phyloP scores from a whole-genome alignment of 1,140 invertebrate species.

The Pteromalus puparum region DNA sequence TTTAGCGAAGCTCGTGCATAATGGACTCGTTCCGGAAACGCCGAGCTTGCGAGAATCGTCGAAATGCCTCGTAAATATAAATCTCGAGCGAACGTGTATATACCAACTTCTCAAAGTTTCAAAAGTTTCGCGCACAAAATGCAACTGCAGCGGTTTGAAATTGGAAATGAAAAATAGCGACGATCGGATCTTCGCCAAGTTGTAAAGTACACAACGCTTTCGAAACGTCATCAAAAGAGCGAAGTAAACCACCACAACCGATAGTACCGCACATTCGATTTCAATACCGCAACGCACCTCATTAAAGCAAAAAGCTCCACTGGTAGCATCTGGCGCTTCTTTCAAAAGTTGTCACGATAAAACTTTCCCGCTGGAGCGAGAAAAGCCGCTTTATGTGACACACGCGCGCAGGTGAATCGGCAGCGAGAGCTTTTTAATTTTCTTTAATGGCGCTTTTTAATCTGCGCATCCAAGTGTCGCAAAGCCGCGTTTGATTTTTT shows the following conservation, averaged over 20 bases:
- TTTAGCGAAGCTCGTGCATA: not conserved
- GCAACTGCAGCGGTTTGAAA: not conserved
- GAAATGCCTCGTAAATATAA: not conserved
- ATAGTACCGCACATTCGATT: not conserved
- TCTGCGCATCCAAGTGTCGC: not conserved
- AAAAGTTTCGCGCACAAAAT: not conserved
- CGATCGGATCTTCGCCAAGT: not conserved
- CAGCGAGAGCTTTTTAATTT: constrained; percentile 26
- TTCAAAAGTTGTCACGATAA: not conserved
- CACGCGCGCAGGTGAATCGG: not conserved
- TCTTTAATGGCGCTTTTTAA: constrained; percentile 38
- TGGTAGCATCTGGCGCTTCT: not conserved
- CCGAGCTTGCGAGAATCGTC: not conserved
- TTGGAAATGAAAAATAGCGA: not conserved
- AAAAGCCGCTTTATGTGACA: constrained; percentile 11
- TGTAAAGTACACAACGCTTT: too few relatives aligned
- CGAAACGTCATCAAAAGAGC: too few relatives aligned
- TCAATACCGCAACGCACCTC: not conserved
- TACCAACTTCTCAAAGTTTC: not conserved
- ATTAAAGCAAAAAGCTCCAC: constrained; percentile 22
- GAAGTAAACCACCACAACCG: too few relatives aligned
- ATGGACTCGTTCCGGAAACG: not conserved
- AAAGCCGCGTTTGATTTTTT: constrained; percentile 17
- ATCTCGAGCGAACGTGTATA: not conserved
- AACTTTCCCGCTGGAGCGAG: constrained; percentile 40